phyloP scores from a whole-genome alignment of 2,888 invertebrate species.

The Watsonalla binaria region DNA sequence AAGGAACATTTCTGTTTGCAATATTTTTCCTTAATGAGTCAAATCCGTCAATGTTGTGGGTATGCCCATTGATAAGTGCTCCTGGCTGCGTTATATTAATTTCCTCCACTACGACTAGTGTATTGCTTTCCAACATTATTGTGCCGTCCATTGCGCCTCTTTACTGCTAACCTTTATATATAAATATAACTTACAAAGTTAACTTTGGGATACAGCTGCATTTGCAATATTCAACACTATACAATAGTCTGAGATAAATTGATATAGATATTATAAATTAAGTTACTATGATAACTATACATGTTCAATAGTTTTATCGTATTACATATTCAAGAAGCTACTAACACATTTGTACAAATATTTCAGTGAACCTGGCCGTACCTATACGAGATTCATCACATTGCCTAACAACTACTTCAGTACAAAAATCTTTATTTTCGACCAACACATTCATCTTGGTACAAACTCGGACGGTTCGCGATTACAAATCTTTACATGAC shows the following conservation, averaged over 20 bases:
- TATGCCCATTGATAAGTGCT: slow-evolving; percentile 39
- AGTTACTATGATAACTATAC: too few species aligned
- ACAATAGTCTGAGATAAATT: background rate
- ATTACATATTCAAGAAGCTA: background rate
- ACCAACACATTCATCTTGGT: slow-evolving; percentile 39
- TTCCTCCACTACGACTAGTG: slow-evolving; percentile 8
- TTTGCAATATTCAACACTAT: background rate
- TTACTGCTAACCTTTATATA: slow-evolving; percentile 26
- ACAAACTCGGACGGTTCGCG: slow-evolving; percentile 72
- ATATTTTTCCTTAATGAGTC: slow-evolving; percentile 62
- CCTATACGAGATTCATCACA: slow-evolving; percentile 7
- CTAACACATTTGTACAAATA: background rate
- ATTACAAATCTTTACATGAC: slow-evolving; percentile 34
- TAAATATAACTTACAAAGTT: slow-evolving; percentile 3
- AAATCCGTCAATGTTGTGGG: slow-evolving; percentile 41
- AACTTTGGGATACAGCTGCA: slow-evolving; percentile 6
- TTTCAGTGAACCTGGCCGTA: background rate
- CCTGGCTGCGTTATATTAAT: slow-evolving; percentile 14
- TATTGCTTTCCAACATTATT: slow-evolving; percentile 31
- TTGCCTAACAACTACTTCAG: slow-evolving; percentile 20
- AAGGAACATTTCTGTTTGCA: slow-evolving; percentile 37
- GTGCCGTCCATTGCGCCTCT: slow-evolving; percentile 15
- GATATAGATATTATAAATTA: too few species aligned
- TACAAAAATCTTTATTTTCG: slow-evolving; percentile 31
- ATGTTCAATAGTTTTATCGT: background rate